These are phyloP conservation scores for Heliconius himera DNA, from an alignment of 1,140 invertebrate genomes.

Conservation along the genomic window DNA sequence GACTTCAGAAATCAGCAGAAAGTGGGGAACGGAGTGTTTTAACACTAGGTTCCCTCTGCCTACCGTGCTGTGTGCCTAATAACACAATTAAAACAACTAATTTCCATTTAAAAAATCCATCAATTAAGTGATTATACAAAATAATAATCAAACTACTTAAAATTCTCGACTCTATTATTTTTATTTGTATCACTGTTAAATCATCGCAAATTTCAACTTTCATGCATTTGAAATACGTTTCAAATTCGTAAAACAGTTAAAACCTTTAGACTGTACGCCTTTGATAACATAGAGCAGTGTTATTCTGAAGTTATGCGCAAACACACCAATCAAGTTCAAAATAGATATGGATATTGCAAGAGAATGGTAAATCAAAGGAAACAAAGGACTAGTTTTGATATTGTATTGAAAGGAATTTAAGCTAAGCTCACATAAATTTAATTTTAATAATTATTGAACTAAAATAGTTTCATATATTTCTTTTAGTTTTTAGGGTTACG, in stretches of 20 bases:
- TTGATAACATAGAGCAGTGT: constrained; percentile 20
- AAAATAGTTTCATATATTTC: too few species aligned
- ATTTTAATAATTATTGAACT: not conserved
- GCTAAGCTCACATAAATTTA: not conserved
- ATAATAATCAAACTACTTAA: not conserved
- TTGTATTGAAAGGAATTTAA: not conserved
- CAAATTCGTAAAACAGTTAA: not conserved
- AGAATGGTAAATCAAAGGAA: constrained; percentile 20
- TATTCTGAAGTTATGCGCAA: constrained; percentile 35
- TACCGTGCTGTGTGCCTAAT: too few species aligned
- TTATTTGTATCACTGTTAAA: not conserved
- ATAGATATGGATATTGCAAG: constrained; percentile 17
- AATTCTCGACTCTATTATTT: not conserved
- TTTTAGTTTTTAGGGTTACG: too few species aligned
- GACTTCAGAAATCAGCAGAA: too few species aligned
- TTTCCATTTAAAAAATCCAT: too few species aligned
- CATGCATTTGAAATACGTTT: not conserved
- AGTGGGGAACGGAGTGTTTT: too few species aligned
- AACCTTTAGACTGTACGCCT: not conserved
- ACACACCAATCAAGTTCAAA: constrained; percentile 36
- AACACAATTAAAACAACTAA: too few species aligned
- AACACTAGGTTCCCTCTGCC: too few species aligned
- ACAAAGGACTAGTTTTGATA: constrained; percentile 7
- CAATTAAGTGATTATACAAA: too few species aligned
- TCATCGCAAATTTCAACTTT: not conserved